Evolutionary conservation across 1,140 invertebrate species (phyloP), one percentile per base, ranked within the genome.

Genomic region (Cotesia glomerata): DNA sequence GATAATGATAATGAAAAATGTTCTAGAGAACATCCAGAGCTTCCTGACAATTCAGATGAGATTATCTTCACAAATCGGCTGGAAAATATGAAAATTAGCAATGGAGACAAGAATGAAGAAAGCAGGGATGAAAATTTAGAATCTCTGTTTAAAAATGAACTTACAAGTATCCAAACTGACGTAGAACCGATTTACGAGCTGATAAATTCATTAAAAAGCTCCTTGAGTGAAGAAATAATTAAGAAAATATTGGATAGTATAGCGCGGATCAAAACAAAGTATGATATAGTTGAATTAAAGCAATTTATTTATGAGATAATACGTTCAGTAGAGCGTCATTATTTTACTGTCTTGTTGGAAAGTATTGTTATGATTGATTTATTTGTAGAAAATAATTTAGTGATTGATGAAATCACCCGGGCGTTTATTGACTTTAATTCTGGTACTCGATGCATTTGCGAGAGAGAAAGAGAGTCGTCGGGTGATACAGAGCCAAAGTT

Each of bases 341-440:
- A 79, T 70, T 80, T 74, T 16, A 79, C 81, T 69, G 70, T 63
- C 49, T 72, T 87, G 1, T 45, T 87, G 69, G 80, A 83, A 66
- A 85, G 78, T 26, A 26, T 26, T 58, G 35, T 80, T 4, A 69
- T 80, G 0, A 54, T 64, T 8, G 75, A 84, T n/a, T 26, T 81
- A 14, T 73, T 85, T 13, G 26, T 59, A 1, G 62, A 63, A 14
- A 80, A 72, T 13, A 70, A 75, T 35, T 69, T 63, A 16, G 70
- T 84, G 13, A 34, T 81, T 4, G 75, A 81, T 4, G 74, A 82
- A 66, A 64, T 85, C 8, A 70, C 69, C 0, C 77, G 78, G 35
- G 76, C 82, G 16, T 87, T 85, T 54, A 26, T 85, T 4, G 80
- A 84, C 54, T 54, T 83, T 2, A 86, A 86, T 71, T 35, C 62